Conservation (phyloP, 2,113 vertebrate species). For the Albula goreensis region DNA sequence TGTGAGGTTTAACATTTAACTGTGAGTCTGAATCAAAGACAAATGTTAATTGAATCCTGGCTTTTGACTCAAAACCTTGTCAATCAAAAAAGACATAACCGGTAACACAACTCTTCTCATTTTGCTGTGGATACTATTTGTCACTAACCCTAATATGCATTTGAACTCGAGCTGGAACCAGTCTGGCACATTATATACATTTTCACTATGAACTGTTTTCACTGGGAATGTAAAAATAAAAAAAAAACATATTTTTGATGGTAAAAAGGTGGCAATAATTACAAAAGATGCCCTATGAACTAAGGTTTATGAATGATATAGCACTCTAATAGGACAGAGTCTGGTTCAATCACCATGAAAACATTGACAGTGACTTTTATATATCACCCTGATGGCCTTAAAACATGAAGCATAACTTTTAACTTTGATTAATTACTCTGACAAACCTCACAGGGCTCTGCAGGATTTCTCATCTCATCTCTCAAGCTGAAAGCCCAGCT, state of each 20-base stretch:
- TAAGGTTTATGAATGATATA: neutral
- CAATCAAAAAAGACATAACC: too few species aligned
- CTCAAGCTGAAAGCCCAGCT: neutral
- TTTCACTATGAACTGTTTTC: neutral
- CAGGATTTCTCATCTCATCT: neutral
- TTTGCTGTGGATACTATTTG: too few species aligned
- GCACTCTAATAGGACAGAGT: neutral
- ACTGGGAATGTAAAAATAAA: neutral
- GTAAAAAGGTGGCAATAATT: neutral
- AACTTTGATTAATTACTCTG: neutral
- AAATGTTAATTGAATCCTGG: too few species aligned
- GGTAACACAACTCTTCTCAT: too few species aligned
- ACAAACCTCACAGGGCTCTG: neutral
- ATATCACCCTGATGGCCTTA: neutral
- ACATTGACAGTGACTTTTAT: neutral
- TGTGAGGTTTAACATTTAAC: too few species aligned
- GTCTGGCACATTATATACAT: neutral
- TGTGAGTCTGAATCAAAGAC: too few species aligned
- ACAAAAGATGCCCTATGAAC: neutral
- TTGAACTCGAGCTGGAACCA: neutral
- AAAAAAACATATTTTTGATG: neutral
- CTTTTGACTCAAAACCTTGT: too few species aligned
- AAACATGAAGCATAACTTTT: neutral
- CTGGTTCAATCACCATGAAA: neutral
- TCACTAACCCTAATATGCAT: too few species aligned